Evolutionary conservation across 2,888 invertebrate genomes (phyloP).

Genomic region (Apotomis capreana): DNA sequence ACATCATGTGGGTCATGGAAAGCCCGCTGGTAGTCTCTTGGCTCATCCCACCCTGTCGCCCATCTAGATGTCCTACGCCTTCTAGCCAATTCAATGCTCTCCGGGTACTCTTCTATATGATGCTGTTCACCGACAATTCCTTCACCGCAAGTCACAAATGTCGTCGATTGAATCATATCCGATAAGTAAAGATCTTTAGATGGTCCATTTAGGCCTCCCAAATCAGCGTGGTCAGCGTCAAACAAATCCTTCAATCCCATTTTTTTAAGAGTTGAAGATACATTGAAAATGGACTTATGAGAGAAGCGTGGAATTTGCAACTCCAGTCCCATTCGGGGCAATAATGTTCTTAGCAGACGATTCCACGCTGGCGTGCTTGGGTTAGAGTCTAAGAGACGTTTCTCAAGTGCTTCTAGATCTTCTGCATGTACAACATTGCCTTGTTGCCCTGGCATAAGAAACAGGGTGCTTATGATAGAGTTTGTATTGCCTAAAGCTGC

Average conservation of each 20-base stretch:
- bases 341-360: slow-evolving; percentile 87
- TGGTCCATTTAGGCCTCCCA: slow-evolving; percentile 91
- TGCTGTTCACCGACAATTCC: slow-evolving; percentile 88
- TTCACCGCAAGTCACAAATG: slow-evolving; percentile 93
- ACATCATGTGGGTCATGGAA: slow-evolving; percentile 86
- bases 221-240: slow-evolving; percentile 89
- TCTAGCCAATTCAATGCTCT: slow-evolving; percentile 78
- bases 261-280: slow-evolving; percentile 88
- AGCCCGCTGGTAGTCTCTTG: slow-evolving; percentile 86
- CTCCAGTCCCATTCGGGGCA: slow-evolving; percentile 90
- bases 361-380: slow-evolving; percentile 89
- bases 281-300: slow-evolving; percentile 91
- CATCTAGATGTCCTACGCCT: slow-evolving; percentile 76
- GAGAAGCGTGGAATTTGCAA: slow-evolving; percentile 93
- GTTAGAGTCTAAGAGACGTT: slow-evolving; percentile 86
- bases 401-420: slow-evolving; percentile 89
- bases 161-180: slow-evolving; percentile 91
- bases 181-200: slow-evolving; percentile 92
- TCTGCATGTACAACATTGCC: slow-evolving; percentile 91
- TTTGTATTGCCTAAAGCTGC: slow-evolving; percentile 89
- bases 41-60: slow-evolving; percentile 79
- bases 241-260: slow-evolving; percentile 93
- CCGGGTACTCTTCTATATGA: slow-evolving; percentile 92
- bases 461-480: slow-evolving; percentile 89
- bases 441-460: slow-evolving; percentile 93